These are phyloP conservation scores for Molothrus ater DNA, from an alignment of 2,797 vertebrate species.

Conservation along the genomic window DNA sequence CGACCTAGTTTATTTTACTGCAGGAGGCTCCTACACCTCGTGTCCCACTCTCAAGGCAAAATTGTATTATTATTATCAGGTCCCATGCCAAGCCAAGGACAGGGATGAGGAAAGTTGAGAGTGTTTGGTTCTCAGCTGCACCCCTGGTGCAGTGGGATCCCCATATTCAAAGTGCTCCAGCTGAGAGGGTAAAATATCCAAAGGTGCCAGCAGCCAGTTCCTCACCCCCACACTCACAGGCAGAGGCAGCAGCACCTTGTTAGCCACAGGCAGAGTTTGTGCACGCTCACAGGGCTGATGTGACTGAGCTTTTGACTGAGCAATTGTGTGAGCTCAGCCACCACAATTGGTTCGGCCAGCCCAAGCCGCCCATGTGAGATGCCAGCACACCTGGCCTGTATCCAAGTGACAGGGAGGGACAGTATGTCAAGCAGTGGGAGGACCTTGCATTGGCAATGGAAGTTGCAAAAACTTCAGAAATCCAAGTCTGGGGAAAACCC, in stretches of 20 bases:
- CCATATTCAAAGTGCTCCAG: fast-evolving
- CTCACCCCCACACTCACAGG: fast-evolving
- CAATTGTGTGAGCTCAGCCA: neutral
- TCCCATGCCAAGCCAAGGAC: neutral
- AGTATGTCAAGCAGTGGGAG: neutral
- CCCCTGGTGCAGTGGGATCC: fast-evolving
- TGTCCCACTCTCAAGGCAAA: neutral
- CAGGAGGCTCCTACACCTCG: neutral
- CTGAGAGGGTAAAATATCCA: fast-evolving
- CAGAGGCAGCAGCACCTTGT: neutral
- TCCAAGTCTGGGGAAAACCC: neutral
- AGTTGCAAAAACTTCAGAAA: neutral
- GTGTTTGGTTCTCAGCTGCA: fast-evolving
- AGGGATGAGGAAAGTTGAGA: neutral
- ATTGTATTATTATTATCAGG: neutral
- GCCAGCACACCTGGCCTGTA: neutral
- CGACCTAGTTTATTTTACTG: neutral
- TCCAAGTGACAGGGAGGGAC: neutral
- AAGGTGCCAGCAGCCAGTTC: fast-evolving
- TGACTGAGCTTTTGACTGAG: neutral
- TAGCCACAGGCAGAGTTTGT: neutral
- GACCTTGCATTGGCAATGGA: fast-evolving
- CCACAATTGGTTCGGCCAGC: neutral
- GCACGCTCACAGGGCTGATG: neutral
- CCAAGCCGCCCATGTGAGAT: neutral